Percentiles rank a stretch among this genome's conserved stretches.
Evolutionary conservation across 2,113 vertebrate genomes (phyloP).

Genomic region (Misgurnus anguillicaudatus): DNA sequence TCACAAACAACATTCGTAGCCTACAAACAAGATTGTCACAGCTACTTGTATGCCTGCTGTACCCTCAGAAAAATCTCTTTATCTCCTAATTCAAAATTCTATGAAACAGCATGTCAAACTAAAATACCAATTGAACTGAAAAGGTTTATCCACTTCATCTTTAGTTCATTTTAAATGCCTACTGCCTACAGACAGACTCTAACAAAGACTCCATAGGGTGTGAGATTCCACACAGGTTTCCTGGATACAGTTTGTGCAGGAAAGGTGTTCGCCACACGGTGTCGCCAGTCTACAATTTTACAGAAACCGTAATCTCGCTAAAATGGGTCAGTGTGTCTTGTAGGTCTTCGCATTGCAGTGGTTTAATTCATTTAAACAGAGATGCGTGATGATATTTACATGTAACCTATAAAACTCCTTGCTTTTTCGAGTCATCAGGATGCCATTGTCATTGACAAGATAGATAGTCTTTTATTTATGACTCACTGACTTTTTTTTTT

Average conservation of each 20-base stretch:
- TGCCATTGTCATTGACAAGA: not conserved
- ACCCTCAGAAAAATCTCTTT: conserved; percentile 7
- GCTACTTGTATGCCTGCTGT: not conserved
- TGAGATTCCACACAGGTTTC: conserved; percentile 8
- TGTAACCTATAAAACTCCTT: not conserved
- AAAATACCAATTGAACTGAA: not conserved
- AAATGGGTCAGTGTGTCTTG: conserved; percentile 53
- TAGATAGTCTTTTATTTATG: not conserved
- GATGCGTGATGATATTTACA: not conserved
- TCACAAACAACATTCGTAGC: not conserved
- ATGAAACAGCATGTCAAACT: conserved; percentile 11
- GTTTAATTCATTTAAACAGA: conserved; percentile 12
- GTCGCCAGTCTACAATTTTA: conserved; percentile 7
- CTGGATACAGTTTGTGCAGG: not conserved
- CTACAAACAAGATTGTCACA: conserved; percentile 31
- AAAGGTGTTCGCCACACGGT: not conserved
- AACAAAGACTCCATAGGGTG: conserved; percentile 30
- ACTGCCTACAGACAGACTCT: not conserved
- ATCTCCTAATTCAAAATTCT: not conserved
- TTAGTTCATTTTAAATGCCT: not conserved
- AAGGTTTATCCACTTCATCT: not conserved
- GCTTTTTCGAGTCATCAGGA: not conserved
- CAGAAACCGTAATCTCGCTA: not conserved
- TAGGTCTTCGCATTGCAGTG: not conserved
- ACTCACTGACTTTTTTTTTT: too few relatives aligned